These are phyloP conservation scores for Cygnus atratus DNA, from an alignment of 2,113 vertebrate genomes.

Conservation along the genomic window DNA sequence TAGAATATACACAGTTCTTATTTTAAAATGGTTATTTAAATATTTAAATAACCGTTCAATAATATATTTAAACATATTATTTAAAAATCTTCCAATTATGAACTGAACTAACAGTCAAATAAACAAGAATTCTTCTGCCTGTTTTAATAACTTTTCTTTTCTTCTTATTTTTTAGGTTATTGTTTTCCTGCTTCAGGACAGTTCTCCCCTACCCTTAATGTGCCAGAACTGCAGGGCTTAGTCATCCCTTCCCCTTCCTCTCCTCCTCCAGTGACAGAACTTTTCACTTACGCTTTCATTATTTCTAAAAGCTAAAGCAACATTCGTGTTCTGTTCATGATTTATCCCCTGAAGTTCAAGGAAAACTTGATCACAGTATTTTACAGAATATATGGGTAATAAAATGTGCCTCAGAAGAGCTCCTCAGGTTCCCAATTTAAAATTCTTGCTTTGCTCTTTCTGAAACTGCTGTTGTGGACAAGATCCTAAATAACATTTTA, in stretches of 20 bases:
- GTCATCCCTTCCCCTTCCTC: conserved; percentile 6
- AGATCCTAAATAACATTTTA: conserved; percentile 30
- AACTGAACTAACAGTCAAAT: conserved; percentile 18
- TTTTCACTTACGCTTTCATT: conserved; percentile 21
- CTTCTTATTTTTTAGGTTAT: conserved; percentile 51
- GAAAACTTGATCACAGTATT: conserved; percentile 9
- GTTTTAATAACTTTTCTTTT: conserved; percentile 21
- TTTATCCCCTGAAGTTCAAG: conserved; percentile 39
- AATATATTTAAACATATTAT: too few species aligned
- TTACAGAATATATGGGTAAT: conserved; percentile 14
- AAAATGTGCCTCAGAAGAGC: conserved; percentile 7
- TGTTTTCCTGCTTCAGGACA: conserved; percentile 58
- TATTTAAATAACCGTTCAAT: too few species aligned
- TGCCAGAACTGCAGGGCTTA: conserved; percentile 31
- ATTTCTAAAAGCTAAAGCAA: conserved; percentile 33
- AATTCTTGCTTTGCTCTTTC: not conserved
- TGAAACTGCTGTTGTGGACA: not conserved
- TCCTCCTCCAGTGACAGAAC: conserved; percentile 10
- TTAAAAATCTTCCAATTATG: not conserved
- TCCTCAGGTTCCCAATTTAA: not conserved
- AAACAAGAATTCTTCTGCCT: not conserved
- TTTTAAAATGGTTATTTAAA: not conserved
- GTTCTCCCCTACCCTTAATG: conserved; percentile 25
- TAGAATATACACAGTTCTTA: not conserved
- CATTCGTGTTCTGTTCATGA: conserved; percentile 13